phyloP scores from a whole-genome alignment of 1,140 invertebrate genomes.

The Amyelois transitella region DNA sequence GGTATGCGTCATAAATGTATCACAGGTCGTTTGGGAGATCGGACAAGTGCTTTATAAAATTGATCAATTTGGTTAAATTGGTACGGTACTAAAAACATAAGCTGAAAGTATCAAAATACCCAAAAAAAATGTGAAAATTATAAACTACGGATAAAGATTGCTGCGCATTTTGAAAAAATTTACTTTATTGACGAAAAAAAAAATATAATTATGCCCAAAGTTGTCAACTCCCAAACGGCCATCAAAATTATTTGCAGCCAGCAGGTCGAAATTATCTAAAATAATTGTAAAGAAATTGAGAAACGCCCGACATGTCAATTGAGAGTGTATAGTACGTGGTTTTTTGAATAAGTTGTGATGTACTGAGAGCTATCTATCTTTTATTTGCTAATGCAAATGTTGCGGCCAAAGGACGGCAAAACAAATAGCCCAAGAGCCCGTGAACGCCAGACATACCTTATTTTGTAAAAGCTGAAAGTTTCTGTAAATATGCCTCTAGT shows the following conservation, averaged over 20 bases:
- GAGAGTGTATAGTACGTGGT: constrained; percentile 54
- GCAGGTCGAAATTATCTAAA: constrained; percentile 43
- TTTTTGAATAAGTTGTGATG: constrained; percentile 37
- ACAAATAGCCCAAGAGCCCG: no score
- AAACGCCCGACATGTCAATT: constrained; percentile 69
- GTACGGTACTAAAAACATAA: no score
- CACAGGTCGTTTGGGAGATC: not conserved
- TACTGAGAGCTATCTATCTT: not conserved
- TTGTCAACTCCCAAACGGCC: constrained; percentile 2
- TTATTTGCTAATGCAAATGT: not conserved
- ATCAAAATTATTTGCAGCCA: constrained; percentile 22
- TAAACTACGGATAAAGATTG: no score
- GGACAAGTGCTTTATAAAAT: no score
- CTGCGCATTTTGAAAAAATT: no score
- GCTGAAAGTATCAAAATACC: no score
- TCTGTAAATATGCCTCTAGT: no score
- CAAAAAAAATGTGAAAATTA: no score
- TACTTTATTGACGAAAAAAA: not conserved
- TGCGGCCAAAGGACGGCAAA: not conserved
- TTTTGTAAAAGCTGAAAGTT: no score
- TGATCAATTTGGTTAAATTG: no score
- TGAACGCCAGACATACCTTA: no score
- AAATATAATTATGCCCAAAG: not conserved
- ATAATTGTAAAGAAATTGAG: constrained; percentile 60
- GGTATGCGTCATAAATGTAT: constrained; percentile 7